Percentiles rank a stretch among this genome's conserved stretches.
phyloP scores from a whole-genome alignment of 2,888 invertebrate species.

The Cordilura impudica region DNA sequence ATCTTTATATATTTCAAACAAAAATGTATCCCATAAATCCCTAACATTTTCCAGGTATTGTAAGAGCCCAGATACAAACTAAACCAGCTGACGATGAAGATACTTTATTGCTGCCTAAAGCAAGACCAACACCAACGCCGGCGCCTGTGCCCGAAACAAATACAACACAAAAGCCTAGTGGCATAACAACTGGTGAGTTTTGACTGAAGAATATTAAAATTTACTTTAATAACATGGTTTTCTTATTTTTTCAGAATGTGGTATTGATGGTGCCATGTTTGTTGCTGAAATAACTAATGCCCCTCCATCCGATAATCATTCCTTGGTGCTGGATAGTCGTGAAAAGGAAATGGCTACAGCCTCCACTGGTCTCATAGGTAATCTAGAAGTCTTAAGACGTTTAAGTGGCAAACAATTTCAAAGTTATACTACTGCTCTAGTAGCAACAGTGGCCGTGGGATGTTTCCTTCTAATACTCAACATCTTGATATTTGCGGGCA shows the following conservation, averaged over 20 bases:
- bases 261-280: constrained; percentile 72
- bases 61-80: constrained; percentile 83
- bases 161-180: constrained; percentile 48
- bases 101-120: constrained; percentile 66
- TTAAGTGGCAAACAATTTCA: constrained; percentile 89
- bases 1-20: background rate
- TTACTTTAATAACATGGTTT: background rate
- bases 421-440: constrained; percentile 92
- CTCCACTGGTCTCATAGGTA: constrained; percentile 78
- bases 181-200: constrained; percentile 72
- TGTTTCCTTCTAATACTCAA: constrained; percentile 89
- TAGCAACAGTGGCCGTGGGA: constrained; percentile 92
- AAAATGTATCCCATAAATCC: background rate
- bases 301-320: constrained; percentile 75
- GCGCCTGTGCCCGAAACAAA: constrained; percentile 43
- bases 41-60: constrained; percentile 70
- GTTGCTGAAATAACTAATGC: constrained; percentile 72
- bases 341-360: constrained; percentile 74
- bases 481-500: constrained; percentile 91
- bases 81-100: constrained; percentile 72
- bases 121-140: constrained; percentile 40
- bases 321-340: constrained; percentile 66
- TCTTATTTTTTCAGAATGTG: constrained; percentile 66
- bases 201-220: background rate
- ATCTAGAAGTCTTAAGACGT: constrained; percentile 85